A percentile compares a stretch with the other conserved stretches of the same genome.
These are phyloP conservation scores for Vespertilio murinus DNA, from an alignment of 2,797 vertebrate species.

Conservation along the genomic window DNA sequence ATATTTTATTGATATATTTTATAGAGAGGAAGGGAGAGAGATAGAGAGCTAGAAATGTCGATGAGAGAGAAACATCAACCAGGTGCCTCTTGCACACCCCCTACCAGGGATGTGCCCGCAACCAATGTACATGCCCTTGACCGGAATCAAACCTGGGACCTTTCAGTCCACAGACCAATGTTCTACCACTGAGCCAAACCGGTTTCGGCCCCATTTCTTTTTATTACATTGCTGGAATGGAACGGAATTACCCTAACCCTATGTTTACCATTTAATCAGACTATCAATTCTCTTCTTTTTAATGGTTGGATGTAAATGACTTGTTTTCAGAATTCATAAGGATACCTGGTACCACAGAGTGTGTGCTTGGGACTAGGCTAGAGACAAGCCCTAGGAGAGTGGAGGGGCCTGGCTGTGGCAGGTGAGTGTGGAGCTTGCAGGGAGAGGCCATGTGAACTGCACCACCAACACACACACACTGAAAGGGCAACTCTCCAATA, in stretches of 20 bases:
- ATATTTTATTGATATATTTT: too few species aligned
- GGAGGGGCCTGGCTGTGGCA: not conserved
- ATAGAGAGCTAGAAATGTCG: too few species aligned
- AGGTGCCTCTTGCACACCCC: too few species aligned
- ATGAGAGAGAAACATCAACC: too few species aligned
- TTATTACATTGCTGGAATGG: not conserved
- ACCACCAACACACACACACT: rapidly evolving
- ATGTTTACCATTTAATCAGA: not conserved
- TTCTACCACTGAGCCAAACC: too few species aligned
- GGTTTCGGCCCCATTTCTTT: not conserved
- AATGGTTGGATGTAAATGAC: not conserved
- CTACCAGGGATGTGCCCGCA: too few species aligned
- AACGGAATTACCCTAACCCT: not conserved
- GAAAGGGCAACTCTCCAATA: not conserved
- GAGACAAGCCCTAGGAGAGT: not conserved
- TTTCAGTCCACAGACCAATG: too few species aligned
- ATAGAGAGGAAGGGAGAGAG: too few species aligned
- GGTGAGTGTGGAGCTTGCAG: not conserved
- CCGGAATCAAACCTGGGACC: too few species aligned
- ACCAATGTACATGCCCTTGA: too few species aligned
- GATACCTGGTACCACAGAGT: not conserved
- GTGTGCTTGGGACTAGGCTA: not conserved
- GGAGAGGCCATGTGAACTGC: rapidly evolving
- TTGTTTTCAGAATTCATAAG: not conserved
- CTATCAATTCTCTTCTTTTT: not conserved